Evolutionary conservation across 2,113 vertebrate genomes (phyloP).

Genomic region (Cochlearius cochlearius): DNA sequence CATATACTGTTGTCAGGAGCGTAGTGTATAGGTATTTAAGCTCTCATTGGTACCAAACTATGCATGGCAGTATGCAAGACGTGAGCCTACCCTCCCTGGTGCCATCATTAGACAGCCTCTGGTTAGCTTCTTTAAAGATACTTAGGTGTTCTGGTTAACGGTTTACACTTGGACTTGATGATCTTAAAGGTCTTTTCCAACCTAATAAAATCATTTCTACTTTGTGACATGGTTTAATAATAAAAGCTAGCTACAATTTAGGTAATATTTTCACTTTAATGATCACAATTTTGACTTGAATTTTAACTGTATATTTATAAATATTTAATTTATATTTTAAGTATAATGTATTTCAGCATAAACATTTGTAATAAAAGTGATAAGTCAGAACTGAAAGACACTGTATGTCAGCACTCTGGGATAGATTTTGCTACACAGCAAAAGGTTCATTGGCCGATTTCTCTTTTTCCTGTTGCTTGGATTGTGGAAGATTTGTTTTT

Average conservation of each 20-base stretch:
- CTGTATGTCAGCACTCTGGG: background rate
- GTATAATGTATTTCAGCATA: background rate
- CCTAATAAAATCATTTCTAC: background rate
- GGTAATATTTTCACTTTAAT: background rate
- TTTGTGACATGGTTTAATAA: background rate
- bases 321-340: too few relatives aligned
- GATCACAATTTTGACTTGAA: background rate
- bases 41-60: background rate
- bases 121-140: background rate
- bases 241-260: background rate
- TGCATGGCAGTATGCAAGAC: background rate
- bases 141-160: background rate
- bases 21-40: background rate
- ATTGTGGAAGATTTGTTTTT: background rate
- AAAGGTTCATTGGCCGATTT: background rate
- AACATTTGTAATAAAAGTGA: background rate
- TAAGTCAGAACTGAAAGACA: background rate
- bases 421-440: background rate
- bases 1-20: background rate
- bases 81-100: background rate
- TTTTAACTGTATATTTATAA: background rate
- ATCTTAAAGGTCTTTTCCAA: background rate
- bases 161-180: fast-evolving
- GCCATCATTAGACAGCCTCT: background rate
- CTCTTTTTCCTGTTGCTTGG: background rate